Percentiles rank a stretch among this genome's conserved stretches.
Evolutionary conservation across 2,797 vertebrate species (phyloP).

Genomic region (Takifugu ocellatus): DNA sequence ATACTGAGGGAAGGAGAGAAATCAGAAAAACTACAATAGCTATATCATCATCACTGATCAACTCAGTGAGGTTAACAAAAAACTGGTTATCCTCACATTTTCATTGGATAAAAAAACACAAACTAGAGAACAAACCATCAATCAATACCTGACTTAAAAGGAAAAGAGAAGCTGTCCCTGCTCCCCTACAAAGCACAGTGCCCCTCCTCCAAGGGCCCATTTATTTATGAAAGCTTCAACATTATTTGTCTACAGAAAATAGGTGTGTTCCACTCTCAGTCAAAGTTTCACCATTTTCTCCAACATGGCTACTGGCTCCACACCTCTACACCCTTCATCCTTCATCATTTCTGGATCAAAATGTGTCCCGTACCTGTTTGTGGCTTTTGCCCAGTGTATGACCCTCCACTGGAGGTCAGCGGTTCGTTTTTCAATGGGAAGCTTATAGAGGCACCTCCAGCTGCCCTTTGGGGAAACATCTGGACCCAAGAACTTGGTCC

Average conservation of each 20-base stretch:
- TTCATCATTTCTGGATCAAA: background rate
- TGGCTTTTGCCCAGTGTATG: background rate
- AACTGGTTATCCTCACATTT: too few relatives aligned
- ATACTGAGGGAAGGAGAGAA: too few relatives aligned
- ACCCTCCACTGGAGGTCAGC: slow-evolving; percentile 10
- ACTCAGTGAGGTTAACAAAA: too few relatives aligned
- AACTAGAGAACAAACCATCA: too few relatives aligned
- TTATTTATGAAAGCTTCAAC: background rate
- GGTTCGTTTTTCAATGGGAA: background rate
- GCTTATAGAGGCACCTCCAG: slow-evolving; percentile 7
- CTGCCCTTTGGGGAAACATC: background rate
- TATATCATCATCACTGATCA: too few relatives aligned
- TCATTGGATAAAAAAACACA: too few relatives aligned
- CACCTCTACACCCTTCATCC: background rate
- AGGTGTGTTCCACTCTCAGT: background rate
- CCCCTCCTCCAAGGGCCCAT: background rate
- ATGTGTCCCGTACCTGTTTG: background rate
- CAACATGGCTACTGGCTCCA: background rate
- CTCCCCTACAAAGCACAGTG: background rate
- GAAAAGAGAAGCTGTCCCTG: background rate
- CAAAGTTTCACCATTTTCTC: background rate
- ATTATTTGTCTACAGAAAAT: too few relatives aligned
- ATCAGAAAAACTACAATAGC: too few relatives aligned
- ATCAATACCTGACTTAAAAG: too few relatives aligned
- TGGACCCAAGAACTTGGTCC: background rate